Percentiles rank a stretch among this genome's conserved stretches.
Conservation (phyloP, 2,113 vertebrate genomes). For the Psettodes erumei region DNA sequence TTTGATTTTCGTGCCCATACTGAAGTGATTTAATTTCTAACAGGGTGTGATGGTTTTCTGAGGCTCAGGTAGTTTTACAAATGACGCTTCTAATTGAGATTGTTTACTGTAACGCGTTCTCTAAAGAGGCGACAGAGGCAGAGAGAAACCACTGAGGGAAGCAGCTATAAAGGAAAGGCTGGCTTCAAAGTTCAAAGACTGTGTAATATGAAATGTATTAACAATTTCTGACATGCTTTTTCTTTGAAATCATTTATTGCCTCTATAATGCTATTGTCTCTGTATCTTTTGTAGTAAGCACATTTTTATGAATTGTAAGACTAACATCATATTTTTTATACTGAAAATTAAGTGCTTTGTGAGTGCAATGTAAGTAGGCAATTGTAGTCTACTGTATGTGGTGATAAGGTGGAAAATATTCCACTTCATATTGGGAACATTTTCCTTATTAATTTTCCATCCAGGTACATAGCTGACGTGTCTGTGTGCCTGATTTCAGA, state of each 20-base stretch:
- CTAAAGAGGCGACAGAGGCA: neutral
- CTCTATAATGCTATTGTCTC: neutral
- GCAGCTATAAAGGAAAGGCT: neutral
- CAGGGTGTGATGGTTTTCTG: too few relatives aligned
- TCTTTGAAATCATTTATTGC: neutral
- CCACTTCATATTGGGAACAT: neutral
- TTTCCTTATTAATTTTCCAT: neutral
- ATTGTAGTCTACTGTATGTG: neutral
- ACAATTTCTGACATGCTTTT: neutral
- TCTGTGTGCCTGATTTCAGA: neutral
- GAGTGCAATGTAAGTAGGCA: neutral
- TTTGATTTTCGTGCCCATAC: neutral
- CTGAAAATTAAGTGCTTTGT: neutral
- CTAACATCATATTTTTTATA: neutral
- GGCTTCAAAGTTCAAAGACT: neutral
- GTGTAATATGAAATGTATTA: constrained; percentile 6
- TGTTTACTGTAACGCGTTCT: neutral
- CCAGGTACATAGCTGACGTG: neutral
- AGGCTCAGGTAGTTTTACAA: neutral
- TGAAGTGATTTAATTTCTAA: too few relatives aligned
- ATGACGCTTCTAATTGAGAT: neutral
- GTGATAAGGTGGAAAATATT: neutral
- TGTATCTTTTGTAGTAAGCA: neutral
- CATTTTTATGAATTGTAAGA: neutral
- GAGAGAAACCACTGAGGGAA: neutral